Evolutionary conservation across 2,888 invertebrate species (phyloP).

Genomic region (Pediacus dermestoides): DNA sequence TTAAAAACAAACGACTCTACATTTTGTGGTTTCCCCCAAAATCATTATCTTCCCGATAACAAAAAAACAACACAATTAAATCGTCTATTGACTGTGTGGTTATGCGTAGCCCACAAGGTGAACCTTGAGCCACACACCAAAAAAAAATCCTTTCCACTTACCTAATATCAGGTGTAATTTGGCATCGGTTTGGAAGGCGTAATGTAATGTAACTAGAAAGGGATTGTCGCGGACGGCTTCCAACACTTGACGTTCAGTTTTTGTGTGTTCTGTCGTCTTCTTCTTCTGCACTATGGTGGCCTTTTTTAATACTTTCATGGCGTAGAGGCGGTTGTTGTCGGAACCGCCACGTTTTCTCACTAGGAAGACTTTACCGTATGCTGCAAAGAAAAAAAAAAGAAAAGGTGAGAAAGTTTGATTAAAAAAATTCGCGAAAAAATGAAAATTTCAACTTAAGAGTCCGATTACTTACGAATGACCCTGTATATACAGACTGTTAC

Average conservation of each 20-base stretch:
- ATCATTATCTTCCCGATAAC: too few relatives aligned
- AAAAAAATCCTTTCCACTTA: slow-evolving; percentile 52
- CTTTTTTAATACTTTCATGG: slow-evolving; percentile 97
- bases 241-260: slow-evolving; percentile 93
- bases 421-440: slow-evolving; percentile 3
- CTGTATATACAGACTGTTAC: too few relatives aligned
- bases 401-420: too few relatives aligned
- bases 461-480: too few relatives aligned
- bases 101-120: too few relatives aligned
- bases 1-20: too few relatives aligned
- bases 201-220: slow-evolving; percentile 94
- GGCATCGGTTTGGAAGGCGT: slow-evolving; percentile 97
- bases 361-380: slow-evolving; percentile 94
- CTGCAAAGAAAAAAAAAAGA: slow-evolving; percentile 56
- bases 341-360: slow-evolving; percentile 85
- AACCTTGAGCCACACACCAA: background rate
- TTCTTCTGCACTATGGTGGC: slow-evolving; percentile 91
- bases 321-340: slow-evolving; percentile 88
- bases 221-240: slow-evolving; percentile 93
- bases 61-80: too few relatives aligned
- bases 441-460: too few relatives aligned
- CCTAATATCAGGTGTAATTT: slow-evolving; percentile 96
- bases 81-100: too few relatives aligned
- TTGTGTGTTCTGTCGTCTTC: slow-evolving; percentile 95
- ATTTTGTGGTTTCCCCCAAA: too few relatives aligned